phyloP scores from a whole-genome alignment of 2,113 vertebrate genomes.

The Oncorhynchus nerka region DNA sequence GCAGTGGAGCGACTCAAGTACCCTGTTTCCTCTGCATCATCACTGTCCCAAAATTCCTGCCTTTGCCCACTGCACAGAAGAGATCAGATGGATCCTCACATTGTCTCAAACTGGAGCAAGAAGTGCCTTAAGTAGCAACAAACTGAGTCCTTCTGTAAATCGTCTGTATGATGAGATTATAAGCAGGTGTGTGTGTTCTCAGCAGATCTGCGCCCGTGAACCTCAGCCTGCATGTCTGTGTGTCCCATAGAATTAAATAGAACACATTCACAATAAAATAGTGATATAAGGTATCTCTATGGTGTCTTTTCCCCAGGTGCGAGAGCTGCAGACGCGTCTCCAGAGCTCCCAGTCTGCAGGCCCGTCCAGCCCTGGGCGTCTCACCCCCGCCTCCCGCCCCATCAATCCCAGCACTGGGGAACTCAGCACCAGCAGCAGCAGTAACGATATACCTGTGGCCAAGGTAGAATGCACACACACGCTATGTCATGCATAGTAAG shows the following conservation, averaged over 20 bases:
- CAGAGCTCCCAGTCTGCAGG: conserved; percentile 80
- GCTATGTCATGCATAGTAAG: neutral
- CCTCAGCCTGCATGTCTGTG: neutral
- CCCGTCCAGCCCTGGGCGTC: conserved; percentile 78
- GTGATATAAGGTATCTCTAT: neutral
- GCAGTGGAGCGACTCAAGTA: neutral
- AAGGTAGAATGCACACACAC: conserved; percentile 66
- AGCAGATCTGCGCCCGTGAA: too few species aligned
- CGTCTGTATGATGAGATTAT: too few species aligned
- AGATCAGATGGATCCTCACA: too few species aligned
- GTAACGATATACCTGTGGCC: conserved; percentile 87
- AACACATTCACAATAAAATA: neutral
- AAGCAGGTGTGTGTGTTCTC: too few species aligned
- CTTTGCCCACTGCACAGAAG: neutral
- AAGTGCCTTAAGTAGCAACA: too few species aligned
- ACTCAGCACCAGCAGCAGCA: conserved; percentile 88
- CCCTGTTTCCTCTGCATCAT: neutral
- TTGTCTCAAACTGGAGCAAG: too few species aligned
- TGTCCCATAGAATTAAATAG: neutral
- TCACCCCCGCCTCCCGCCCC: conserved; percentile 75
- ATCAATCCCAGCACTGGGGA: conserved; percentile 87
- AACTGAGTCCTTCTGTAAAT: too few species aligned
- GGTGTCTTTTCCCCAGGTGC: conserved; percentile 70
- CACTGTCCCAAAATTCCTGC: neutral
- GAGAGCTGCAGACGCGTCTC: conserved; percentile 84